These are phyloP conservation scores for Lochmaea crataegi DNA, from an alignment of 2,888 invertebrate genomes.

Conservation along the genomic window DNA sequence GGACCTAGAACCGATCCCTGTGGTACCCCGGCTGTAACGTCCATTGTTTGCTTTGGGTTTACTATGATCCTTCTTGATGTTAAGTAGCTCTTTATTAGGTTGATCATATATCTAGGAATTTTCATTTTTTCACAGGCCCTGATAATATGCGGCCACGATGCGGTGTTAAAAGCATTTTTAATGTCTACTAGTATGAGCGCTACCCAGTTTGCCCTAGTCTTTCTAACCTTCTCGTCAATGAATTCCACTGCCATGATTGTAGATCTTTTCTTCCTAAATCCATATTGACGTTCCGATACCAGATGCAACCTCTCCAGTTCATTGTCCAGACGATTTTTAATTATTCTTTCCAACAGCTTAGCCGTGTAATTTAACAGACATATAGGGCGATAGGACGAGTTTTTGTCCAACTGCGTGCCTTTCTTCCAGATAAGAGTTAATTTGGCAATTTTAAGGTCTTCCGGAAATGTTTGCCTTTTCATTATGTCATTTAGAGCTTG, in stretches of 20 bases:
- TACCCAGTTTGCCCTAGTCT: background rate
- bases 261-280: background rate
- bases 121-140: background rate
- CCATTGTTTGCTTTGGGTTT: background rate
- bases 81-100: conserved; percentile 1
- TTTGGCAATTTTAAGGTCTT: background rate
- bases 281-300: background rate
- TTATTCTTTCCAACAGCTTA: background rate
- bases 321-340: background rate
- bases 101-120: background rate
- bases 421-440: too few relatives aligned
- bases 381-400: background rate
- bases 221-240: too few relatives aligned
- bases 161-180: conserved; percentile 8
- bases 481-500: background rate
- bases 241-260: background rate
- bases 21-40: background rate
- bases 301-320: background rate
- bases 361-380: background rate
- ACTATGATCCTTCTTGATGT: background rate
- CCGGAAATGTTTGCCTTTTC: background rate
- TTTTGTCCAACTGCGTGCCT: background rate
- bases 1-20: conserved; percentile 8
- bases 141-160: background rate
- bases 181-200: background rate